Evolutionary conservation across 2,888 invertebrate species (phyloP).

Genomic region (Zygogramma bicolorata): DNA sequence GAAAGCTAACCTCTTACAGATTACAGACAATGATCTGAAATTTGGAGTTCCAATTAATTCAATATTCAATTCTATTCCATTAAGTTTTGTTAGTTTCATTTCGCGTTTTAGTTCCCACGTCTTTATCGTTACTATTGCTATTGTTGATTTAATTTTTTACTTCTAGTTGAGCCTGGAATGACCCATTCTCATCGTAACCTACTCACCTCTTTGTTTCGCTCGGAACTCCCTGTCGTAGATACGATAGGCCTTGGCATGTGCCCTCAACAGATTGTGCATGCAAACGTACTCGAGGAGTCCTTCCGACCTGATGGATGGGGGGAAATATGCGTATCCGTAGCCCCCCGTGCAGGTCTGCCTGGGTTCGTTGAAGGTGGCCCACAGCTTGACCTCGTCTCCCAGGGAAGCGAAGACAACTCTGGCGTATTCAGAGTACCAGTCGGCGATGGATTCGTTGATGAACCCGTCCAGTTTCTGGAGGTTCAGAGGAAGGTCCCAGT

Average conservation of each 20-base stretch:
- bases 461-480: conserved; percentile 72
- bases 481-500: conserved; percentile 58
- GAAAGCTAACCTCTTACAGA: too few species aligned
- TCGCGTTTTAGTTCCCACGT: too few species aligned
- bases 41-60: too few species aligned
- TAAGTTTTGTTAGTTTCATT: too few species aligned
- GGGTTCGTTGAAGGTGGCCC: conserved; percentile 72
- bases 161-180: too few species aligned
- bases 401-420: conserved; percentile 67
- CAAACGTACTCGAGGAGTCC: conserved; percentile 74
- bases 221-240: conserved; percentile 73
- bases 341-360: conserved; percentile 51
- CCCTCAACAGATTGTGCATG: conserved; percentile 73
- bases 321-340: conserved; percentile 48
- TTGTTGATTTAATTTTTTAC: too few species aligned
- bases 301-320: conserved; percentile 57
- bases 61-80: too few species aligned
- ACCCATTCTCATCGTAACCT: too few species aligned
- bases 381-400: conserved; percentile 64
- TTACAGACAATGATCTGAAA: too few species aligned
- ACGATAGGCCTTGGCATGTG: conserved; percentile 75
- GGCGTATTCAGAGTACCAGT: conserved; percentile 73
- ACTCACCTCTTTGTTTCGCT: conserved; percentile 41
- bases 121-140: too few species aligned
- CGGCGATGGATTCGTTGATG: conserved; percentile 72